Evolutionary conservation across 2,797 vertebrate species (phyloP), one percentile per base, ranked within the genome.

Genomic region (Smutsia temminckii): DNA sequence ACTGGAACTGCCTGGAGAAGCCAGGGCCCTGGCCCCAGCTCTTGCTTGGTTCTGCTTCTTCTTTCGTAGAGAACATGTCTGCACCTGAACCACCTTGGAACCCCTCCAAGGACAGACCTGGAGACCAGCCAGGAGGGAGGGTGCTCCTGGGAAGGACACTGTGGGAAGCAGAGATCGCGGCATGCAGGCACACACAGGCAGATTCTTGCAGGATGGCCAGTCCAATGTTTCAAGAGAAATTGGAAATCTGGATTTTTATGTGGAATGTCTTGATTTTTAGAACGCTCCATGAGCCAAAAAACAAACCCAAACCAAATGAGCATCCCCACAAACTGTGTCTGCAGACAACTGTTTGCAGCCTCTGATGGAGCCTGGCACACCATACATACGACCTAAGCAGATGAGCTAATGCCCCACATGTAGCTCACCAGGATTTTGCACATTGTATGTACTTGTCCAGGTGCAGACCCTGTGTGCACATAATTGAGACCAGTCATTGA

Each of bases 81-180:
- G 89, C 91, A 93, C 71, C 95, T 80, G 75, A 97, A 94, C 0
- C 0, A 51, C 93, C 92, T 61, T 97, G 97, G 95, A 95, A 77
- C 23, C 53, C 53, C 2, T 97, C 96, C 96, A 97, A 93, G 77
- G 92, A 96, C 94, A 92, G 89, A 88, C 66, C 92, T 96, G 87
- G 97, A 17, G 77, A 90, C 25, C 0, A 1, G 85, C 95, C 95
- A 95, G 92, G 80, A 75, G 84, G 27, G 40, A 89, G 80, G 85
- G 94, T 55, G 51, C 80, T 64, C 87, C 84, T 46, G 93, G 80
- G 81, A 91, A 80, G 85, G 91, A 71, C 64, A 25, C 27, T 32
- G 4, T 69, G 68, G 79, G 78, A 91, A 91, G 91, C 64, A 32
- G 95, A 85, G 68, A 34, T 63, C 0, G 0, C 21, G 75, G 69